These are phyloP conservation scores for Argynnis bischoffii DNA, from an alignment of 2,888 invertebrate species.

Conservation along the genomic window DNA sequence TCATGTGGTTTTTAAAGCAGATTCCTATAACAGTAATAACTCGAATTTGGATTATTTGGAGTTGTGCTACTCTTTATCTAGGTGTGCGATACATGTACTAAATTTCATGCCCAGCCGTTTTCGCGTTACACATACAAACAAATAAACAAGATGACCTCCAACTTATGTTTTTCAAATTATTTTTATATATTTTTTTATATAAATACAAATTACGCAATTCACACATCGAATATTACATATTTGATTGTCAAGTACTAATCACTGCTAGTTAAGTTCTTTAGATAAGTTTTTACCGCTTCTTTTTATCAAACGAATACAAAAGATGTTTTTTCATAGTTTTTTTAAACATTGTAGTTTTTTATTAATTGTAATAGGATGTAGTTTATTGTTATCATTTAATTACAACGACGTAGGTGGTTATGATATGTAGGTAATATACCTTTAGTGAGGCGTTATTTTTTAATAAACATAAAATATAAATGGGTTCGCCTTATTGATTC, in stretches of 20 bases:
- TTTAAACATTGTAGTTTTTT: constrained; percentile 23
- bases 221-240: constrained; percentile 8
- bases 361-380: constrained; percentile 27
- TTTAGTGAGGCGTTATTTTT: no score
- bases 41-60: no score
- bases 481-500: no score
- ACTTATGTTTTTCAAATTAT: not conserved
- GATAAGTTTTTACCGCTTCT: constrained; percentile 25
- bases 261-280: constrained; percentile 19
- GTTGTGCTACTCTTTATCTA: no score
- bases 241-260: constrained; percentile 32
- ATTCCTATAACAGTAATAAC: no score
- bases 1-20: no score
- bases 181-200: constrained; percentile 11
- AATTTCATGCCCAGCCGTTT: no score
- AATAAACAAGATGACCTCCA: not conserved
- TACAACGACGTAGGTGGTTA: constrained; percentile 2
- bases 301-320: constrained; percentile 6
- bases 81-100: no score
- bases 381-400: constrained; percentile 25
- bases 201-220: constrained; percentile 11
- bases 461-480: no score
- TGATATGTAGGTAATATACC: no score
- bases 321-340: constrained; percentile 21
- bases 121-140: no score